A percentile compares a stretch with the other conserved stretches of the same genome.
Evolutionary conservation across 2,113 vertebrate genomes (phyloP).

Genomic region (Paralichthys olivaceus): DNA sequence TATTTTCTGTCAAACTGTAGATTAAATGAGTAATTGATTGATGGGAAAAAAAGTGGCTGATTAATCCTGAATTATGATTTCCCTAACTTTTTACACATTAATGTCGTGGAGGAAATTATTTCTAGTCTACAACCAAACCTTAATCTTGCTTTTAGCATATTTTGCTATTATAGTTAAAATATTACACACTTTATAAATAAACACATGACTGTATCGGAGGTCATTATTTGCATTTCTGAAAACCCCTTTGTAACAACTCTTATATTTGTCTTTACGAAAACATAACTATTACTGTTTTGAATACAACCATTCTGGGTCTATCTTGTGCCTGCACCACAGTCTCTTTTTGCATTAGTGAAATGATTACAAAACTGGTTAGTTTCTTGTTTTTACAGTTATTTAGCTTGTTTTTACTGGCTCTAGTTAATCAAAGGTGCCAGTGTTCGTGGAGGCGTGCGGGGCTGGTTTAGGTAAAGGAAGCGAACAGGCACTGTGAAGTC

Average conservation of each 20-base stretch:
- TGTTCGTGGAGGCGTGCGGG: slow-evolving; percentile 18
- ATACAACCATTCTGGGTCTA: no score
- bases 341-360: neutral
- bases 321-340: no score
- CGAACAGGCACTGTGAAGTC: slow-evolving; percentile 31
- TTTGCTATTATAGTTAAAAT: no score
- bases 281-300: no score
- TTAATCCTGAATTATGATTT: neutral
- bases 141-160: no score
- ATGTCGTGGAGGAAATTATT: neutral
- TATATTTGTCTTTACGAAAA: no score
- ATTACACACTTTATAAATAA: no score
- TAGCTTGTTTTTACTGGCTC: neutral
- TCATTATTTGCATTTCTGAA: neutral
- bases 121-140: no score
- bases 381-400: slow-evolving; percentile 16
- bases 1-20: neutral
- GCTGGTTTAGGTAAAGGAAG: slow-evolving; percentile 30
- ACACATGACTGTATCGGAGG: neutral
- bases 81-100: neutral
- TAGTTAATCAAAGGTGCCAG: slow-evolving; percentile 27
- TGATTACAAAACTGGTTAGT: slow-evolving; percentile 15
- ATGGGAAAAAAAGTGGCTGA: neutral
- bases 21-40: neutral
- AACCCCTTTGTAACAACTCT: neutral